A percentile compares a stretch with the other conserved stretches of the same genome.
These are phyloP conservation scores for Aethes cnicana DNA, from an alignment of 2,888 invertebrate genomes.

Conservation along the genomic window DNA sequence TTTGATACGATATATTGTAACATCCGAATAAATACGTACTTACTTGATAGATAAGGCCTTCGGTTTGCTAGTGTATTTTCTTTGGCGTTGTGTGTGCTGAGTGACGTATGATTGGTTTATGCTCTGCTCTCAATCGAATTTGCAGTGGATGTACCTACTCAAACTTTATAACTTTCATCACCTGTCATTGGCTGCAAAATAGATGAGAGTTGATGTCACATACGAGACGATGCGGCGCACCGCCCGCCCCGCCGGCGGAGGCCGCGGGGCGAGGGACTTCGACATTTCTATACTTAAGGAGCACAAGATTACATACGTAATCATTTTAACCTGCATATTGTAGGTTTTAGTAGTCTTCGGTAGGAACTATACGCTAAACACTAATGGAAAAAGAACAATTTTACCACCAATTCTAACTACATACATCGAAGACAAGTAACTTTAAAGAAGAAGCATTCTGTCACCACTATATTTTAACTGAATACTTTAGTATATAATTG, in stretches of 20 bases:
- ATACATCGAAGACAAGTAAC: background rate
- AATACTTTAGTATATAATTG: background rate
- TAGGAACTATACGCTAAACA: constrained; percentile 34
- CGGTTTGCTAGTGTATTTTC: constrained; percentile 73
- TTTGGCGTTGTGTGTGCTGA: constrained; percentile 71
- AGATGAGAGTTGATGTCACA: no score
- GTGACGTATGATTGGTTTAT: constrained; percentile 1
- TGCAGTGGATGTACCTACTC: no score
- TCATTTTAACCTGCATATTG: constrained; percentile 74
- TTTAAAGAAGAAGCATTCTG: constrained; percentile 11
- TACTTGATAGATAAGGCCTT: constrained; percentile 61
- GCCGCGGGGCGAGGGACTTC: constrained; percentile 56
- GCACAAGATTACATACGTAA: constrained; percentile 50
- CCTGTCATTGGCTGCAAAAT: no score
- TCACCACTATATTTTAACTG: background rate
- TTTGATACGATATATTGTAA: constrained; percentile 54
- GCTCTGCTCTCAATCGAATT: no score
- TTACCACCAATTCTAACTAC: constrained; percentile 5
- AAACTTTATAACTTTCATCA: no score
- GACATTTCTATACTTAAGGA: constrained; percentile 46
- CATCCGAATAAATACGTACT: constrained; percentile 48
- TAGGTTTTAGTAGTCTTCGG: constrained; percentile 51
- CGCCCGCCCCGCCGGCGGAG: constrained; percentile 36
- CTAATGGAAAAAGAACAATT: constrained; percentile 11
- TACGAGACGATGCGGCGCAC: background rate